phyloP scores from a whole-genome alignment of 2,888 invertebrate species.

The Cerastis rubricosa region DNA sequence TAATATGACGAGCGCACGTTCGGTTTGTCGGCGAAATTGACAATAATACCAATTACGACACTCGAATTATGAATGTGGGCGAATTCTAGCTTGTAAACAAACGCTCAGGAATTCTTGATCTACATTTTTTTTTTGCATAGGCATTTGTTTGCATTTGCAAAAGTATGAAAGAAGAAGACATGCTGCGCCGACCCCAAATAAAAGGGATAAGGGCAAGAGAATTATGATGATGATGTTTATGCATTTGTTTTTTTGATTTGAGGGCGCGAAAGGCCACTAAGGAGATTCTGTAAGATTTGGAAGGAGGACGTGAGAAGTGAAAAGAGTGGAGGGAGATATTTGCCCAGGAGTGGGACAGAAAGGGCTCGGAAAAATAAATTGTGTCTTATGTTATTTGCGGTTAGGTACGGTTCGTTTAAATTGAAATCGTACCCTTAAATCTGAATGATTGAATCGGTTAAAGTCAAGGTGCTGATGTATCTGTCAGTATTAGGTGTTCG shows the following conservation, averaged over 20 bases:
- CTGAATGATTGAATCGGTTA: neutral
- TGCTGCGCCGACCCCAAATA: too few species aligned
- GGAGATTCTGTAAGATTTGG: neutral
- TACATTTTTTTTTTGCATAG: constrained; percentile 31
- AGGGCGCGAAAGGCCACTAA: neutral
- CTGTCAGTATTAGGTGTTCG: neutral
- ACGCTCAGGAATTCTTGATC: constrained; percentile 38
- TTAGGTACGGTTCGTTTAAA: too few species aligned
- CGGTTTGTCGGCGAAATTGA: constrained; percentile 48
- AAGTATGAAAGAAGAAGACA: too few species aligned
- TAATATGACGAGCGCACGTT: constrained; percentile 58
- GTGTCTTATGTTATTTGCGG: too few species aligned
- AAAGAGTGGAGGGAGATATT: too few species aligned
- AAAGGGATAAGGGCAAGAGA: too few species aligned
- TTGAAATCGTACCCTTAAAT: neutral
- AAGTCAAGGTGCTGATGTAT: neutral
- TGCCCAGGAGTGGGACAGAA: too few species aligned
- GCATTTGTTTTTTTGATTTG: neutral
- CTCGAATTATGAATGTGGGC: constrained; percentile 28
- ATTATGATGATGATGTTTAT: too few species aligned
- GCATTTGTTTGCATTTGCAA: constrained; percentile 5
- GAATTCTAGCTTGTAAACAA: constrained; percentile 53
- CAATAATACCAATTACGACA: constrained; percentile 35
- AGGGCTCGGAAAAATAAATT: too few species aligned
- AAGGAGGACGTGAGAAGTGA: neutral